phyloP scores from a whole-genome alignment of 1,140 invertebrate species.

The Helicoverpa zea region DNA sequence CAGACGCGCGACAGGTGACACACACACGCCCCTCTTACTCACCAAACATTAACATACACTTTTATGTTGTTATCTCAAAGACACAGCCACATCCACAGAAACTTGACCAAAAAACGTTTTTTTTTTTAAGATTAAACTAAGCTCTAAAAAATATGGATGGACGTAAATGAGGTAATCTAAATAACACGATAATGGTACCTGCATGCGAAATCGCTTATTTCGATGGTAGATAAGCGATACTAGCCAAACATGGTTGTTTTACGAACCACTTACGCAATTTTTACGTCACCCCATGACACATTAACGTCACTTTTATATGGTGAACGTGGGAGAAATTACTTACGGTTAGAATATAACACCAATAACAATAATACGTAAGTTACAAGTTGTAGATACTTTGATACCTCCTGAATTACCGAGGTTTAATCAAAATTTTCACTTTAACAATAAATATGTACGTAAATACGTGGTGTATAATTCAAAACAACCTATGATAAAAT shows the following conservation, averaged over 20 bases:
- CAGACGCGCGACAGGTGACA: slow-evolving; percentile 52
- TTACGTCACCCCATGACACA: slow-evolving; percentile 20
- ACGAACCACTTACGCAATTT: slow-evolving; percentile 23
- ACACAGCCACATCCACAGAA: too few relatives aligned
- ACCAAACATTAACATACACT: not conserved
- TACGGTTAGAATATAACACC: not conserved
- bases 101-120: too few relatives aligned
- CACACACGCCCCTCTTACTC: slow-evolving; percentile 2
- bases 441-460: too few relatives aligned
- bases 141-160: not conserved
- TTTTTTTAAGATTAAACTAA: too few relatives aligned
- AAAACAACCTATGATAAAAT: too few relatives aligned
- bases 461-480: too few relatives aligned
- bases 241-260: slow-evolving; percentile 31
- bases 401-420: too few relatives aligned
- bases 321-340: slow-evolving; percentile 11
- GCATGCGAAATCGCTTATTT: slow-evolving; percentile 30
- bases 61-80: not conserved
- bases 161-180: slow-evolving; percentile 7
- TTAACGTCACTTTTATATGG: slow-evolving; percentile 18
- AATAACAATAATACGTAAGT: too few relatives aligned
- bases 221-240: slow-evolving; percentile 6
- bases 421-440: too few relatives aligned
- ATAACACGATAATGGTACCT: slow-evolving; percentile 27
- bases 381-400: too few relatives aligned